Evolutionary conservation across 2,113 vertebrate genomes (phyloP).

Genomic region (Sporophila hypoxantha): DNA sequence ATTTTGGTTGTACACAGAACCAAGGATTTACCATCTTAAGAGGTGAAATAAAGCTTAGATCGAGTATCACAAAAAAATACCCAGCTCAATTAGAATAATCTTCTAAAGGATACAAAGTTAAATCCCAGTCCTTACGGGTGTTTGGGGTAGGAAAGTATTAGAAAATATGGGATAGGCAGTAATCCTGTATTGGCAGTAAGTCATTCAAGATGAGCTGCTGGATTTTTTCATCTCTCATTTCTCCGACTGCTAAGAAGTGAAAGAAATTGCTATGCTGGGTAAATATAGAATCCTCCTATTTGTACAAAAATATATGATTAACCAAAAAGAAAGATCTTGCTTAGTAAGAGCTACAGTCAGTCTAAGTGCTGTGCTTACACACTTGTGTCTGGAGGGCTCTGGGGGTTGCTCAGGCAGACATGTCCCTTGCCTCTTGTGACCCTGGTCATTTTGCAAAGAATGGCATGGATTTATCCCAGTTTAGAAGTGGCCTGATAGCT

Average conservation of each 20-base stretch:
- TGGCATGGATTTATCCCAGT: background rate
- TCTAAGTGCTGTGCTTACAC: background rate
- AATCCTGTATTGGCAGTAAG: conserved; percentile 28
- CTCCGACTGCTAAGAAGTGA: background rate
- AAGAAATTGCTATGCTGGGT: background rate
- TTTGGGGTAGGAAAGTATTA: conserved; percentile 9
- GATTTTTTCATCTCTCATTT: conserved; percentile 11
- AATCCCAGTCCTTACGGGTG: background rate
- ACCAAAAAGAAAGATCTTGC: background rate
- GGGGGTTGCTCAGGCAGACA: background rate
- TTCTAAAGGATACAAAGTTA: conserved; percentile 20
- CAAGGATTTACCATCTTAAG: background rate
- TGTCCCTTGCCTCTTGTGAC: background rate
- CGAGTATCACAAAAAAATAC: background rate
- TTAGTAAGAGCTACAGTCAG: background rate
- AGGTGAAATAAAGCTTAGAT: conserved; percentile 15
- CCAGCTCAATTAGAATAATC: conserved; percentile 22
- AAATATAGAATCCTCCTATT: background rate
- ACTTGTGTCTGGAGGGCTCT: background rate
- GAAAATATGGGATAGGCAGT: conserved; percentile 2
- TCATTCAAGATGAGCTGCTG: background rate
- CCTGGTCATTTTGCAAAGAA: background rate
- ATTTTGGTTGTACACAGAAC: background rate
- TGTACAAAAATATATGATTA: conserved; percentile 19
- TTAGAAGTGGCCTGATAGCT: background rate